These are phyloP conservation scores for Drosophila paracracens DNA, from an alignment of 2,888 invertebrate genomes.

Conservation along the genomic window DNA sequence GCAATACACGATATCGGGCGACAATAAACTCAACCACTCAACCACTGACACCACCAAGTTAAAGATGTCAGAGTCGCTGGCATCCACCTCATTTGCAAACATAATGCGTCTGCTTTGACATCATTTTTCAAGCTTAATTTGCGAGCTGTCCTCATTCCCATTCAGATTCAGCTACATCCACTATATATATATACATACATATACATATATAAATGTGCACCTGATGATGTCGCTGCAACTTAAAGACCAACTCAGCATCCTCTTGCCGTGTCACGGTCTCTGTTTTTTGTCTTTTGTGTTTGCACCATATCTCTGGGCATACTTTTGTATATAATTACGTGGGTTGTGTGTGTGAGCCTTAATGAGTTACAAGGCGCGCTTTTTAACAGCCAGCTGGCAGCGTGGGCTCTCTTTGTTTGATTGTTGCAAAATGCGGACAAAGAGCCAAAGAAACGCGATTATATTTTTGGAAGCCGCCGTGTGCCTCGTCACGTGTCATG, in stretches of 20 bases:
- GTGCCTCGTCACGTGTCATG: neutral
- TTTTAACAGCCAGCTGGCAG: conserved; percentile 13
- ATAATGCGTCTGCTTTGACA: conserved; percentile 61
- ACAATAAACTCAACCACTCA: conserved; percentile 9
- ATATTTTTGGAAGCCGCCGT: neutral
- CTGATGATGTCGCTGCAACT: conserved; percentile 62
- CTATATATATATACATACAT: neutral
- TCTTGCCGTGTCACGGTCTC: conserved; percentile 24
- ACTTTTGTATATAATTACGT: neutral
- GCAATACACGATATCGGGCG: neutral
- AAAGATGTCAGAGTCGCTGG: conserved; percentile 15
- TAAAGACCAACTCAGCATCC: conserved; percentile 43
- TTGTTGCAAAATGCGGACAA: conserved; percentile 42
- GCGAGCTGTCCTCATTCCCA: conserved; percentile 31
- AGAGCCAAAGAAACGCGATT: conserved; percentile 4
- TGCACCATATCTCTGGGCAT: neutral
- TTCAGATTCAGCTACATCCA: neutral
- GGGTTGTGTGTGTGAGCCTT: conserved; percentile 23
- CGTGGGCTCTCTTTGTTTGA: conserved; percentile 40
- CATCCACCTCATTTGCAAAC: conserved; percentile 31
- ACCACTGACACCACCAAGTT: conserved; percentile 15
- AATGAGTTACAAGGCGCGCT: conserved; percentile 42
- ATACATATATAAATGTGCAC: neutral
- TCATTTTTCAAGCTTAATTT: conserved; percentile 63
- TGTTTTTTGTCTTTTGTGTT: neutral